A percentile compares a stretch with the other conserved stretches of the same genome.
Conservation (phyloP, 2,888 invertebrate genomes). For the Caprella mutica region DNA sequence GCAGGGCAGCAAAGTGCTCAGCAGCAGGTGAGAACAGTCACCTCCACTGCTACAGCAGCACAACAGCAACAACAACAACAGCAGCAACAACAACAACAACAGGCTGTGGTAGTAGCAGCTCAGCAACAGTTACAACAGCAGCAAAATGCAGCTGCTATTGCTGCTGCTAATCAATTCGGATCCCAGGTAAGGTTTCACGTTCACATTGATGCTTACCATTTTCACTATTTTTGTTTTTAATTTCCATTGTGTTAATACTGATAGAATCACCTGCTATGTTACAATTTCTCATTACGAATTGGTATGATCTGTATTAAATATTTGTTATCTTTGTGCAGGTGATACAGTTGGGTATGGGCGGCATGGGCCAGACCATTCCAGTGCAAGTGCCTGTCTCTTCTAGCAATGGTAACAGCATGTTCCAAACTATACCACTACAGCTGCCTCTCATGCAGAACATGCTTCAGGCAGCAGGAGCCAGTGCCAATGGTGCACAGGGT, state of each 20-base stretch:
- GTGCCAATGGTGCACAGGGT: constrained; percentile 12
- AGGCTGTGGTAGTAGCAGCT: constrained; percentile 12
- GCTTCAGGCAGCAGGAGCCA: constrained; percentile 43
- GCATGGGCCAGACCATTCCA: constrained; percentile 48
- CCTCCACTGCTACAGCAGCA: neutral
- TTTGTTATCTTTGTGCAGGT: constrained; percentile 9
- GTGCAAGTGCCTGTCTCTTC: constrained; percentile 81
- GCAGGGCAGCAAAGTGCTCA: neutral
- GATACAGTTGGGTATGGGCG: constrained; percentile 50
- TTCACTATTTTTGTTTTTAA: no score
- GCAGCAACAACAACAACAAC: constrained; percentile 11
- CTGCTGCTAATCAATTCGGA: neutral
- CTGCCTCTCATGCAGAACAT: constrained; percentile 61
- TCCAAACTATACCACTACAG: constrained; percentile 90
- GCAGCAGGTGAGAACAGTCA: neutral
- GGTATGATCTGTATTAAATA: no score
- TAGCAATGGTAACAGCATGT: constrained; percentile 80
- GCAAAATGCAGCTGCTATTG: neutral
- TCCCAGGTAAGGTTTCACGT: neutral
- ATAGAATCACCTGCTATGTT: no score
- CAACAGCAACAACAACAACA: constrained; percentile 3
- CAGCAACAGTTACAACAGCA: constrained; percentile 10
- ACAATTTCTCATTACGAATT: no score
- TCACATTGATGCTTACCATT: neutral
- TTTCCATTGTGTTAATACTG: no score